Evolutionary conservation across 2,113 vertebrate genomes (phyloP).

Genomic region (Oxyura jamaicensis): DNA sequence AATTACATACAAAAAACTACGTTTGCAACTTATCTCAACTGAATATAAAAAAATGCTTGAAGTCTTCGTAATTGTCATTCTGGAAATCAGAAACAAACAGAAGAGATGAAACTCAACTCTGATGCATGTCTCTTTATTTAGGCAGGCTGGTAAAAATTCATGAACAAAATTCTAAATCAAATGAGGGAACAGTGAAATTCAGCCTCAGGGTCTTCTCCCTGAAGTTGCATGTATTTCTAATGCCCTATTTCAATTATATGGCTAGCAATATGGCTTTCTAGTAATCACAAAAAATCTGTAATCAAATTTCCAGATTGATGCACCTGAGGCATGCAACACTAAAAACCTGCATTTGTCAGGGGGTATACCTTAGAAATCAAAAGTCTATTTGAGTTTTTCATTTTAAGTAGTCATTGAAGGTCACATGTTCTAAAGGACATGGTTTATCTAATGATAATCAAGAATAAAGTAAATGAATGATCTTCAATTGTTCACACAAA

Average conservation of each 20-base stretch:
- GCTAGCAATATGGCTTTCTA: conserved; percentile 10
- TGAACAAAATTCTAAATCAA: background rate
- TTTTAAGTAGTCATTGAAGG: background rate
- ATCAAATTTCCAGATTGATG: background rate
- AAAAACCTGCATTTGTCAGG: conserved; percentile 28
- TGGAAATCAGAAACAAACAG: background rate
- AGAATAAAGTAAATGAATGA: background rate
- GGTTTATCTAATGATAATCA: background rate
- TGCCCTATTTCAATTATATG: background rate
- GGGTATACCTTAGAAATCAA: background rate
- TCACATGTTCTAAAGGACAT: background rate
- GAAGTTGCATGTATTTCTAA: background rate
- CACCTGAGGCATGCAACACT: background rate
- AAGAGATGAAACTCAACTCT: background rate
- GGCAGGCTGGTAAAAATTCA: background rate
- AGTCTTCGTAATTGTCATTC: background rate
- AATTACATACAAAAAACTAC: rapidly evolving
- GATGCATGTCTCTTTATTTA: background rate
- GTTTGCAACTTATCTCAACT: background rate
- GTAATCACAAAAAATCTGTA: background rate
- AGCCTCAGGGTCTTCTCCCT: background rate
- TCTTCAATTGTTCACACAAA: background rate
- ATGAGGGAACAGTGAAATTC: background rate
- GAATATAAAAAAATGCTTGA: background rate
- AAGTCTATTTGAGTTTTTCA: background rate